Base-by-base conservation (phyloP, 2,113 vertebrate species). In the Thamnophis sirtalis region DNA sequence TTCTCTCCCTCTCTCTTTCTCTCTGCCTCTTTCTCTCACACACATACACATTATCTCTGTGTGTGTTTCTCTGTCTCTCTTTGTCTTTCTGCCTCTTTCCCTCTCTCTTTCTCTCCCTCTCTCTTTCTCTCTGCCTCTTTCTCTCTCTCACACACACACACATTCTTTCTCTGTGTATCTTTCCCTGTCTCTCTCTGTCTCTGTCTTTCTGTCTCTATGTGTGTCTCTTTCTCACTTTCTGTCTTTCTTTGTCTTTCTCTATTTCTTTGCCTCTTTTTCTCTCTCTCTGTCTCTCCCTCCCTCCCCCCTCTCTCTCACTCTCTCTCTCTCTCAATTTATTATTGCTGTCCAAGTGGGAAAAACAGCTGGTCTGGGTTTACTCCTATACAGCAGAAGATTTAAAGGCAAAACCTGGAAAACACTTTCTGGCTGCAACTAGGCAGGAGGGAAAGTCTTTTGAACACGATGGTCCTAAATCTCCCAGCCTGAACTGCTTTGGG, bases 361-460 rank as follows among this genome's bases (percentile, higher is more conserved):
- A 97, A 93, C 96, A 97, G 96, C 96, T 96, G 96, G 94, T 93
- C 93, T 54, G 1, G 1, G 91, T 94, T 95, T 96, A 96, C 95
- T 96, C 94, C 94, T 95, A 95, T 92, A 90, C 95, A 96, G 95
- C 93, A 92, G 95, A 94, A 96, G 94, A 95, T 93, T 95, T 93
- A 94, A 96, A 86, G 96, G 92, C 84, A 95, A 96, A 93, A 92
- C 86, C 91, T 95, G 95, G 93, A 95, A 95, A 95, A 91, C 93
- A 92, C 93, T 92, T 95, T 94, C 95, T 96, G 94, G 28, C 38
- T 50, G 28, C 53, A 56, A 6, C 21, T 90, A 86, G 38, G 3
- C 87, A 49, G 11, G 17, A 92, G 94, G 91, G 93, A 92, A 94
- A 68, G 84, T 48, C 95, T 92, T 68, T 38, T 88, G 94, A 96